Evolutionary conservation across 2,797 vertebrate genomes (phyloP).

Genomic region (Clarias platycephalus): DNA sequence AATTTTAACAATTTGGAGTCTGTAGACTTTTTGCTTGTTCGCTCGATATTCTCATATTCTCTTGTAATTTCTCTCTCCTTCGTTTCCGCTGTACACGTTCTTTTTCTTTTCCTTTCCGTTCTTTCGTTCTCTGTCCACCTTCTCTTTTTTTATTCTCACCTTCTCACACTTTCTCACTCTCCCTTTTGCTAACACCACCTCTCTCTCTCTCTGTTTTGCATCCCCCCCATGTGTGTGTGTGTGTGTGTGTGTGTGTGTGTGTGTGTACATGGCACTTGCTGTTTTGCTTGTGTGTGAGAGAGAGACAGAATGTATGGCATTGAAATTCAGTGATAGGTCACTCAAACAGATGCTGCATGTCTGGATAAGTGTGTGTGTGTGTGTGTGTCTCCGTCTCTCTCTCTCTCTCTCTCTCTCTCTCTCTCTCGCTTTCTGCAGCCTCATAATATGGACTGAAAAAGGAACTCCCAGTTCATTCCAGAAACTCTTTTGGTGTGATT

Average conservation of each 20-base stretch:
- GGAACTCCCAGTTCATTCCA: slow-evolving; percentile 4
- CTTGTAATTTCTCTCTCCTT: not conserved
- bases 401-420: too few relatives aligned
- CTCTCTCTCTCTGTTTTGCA: not conserved
- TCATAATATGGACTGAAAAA: not conserved
- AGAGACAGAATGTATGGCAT: slow-evolving; percentile 26
- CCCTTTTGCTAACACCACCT: not conserved
- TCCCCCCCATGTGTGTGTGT: not conserved
- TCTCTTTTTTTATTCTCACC: not conserved
- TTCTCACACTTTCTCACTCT: not conserved
- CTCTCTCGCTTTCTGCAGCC: not conserved
- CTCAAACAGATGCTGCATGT: slow-evolving; percentile 44
- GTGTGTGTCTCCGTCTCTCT: not conserved
- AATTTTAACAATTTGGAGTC: too few relatives aligned
- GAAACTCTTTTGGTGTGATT: slow-evolving; percentile 3
- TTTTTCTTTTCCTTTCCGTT: not conserved
- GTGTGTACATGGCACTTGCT: not conserved
- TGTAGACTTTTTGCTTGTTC: too few relatives aligned
- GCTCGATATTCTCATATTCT: not conserved
- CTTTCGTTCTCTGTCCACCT: not conserved
- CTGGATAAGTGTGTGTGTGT: not conserved
- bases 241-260: not conserved
- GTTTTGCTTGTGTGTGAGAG: not conserved
- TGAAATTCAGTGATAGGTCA: slow-evolving; percentile 39
- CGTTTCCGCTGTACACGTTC: not conserved